Evolutionary conservation across 2,888 invertebrate genomes (phyloP), one percentile per base, ranked within the genome.

Genomic region (Abrostola triplasia): DNA sequence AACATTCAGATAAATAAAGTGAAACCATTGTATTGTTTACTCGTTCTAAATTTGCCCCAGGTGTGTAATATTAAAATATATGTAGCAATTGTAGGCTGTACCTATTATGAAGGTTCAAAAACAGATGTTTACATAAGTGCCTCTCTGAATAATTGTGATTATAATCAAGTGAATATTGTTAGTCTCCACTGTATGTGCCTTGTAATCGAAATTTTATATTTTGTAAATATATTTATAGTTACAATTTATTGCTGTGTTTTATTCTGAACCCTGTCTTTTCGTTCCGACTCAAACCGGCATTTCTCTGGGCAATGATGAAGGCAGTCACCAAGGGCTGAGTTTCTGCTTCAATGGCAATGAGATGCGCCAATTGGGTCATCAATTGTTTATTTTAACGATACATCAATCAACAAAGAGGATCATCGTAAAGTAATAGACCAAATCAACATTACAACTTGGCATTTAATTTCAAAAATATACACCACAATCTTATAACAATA

Each of bases 391-490:
- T 40, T 5, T 13, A 8, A 5, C 44, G 6, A 40, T 40, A 6
- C 6, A 49, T 0, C 13, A 49, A 49, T 0, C 13, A 49, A 49
- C 10, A 6, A 49, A 13, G 24, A n/a, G n/a, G 49, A 11, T 49
- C 8, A 13, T 5, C n/a, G 13, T 42, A 11, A 40, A 13, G 10
- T 36, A 44, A 35, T 12, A 44, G 12, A 9, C 4, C 10, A 52
- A 67, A 64, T 69, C 58, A 89, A 88, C 86, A 83, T 47, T 86
- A 84, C 80, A 88, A 88, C 86, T 84, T 84, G 69, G 75, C 79
- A 76, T 90, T 92, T 90, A 88, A 86, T 90, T 90, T 90, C 81
- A 91, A 90, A 92, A 92, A 92, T 92, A 90, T 91, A 91, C 90
- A 90, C 86, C 86, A 84, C 83, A 85, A 81, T 90, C 84, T 87